Conservation (phyloP, 2,797 vertebrate genomes). For the Columba guinea region DNA sequence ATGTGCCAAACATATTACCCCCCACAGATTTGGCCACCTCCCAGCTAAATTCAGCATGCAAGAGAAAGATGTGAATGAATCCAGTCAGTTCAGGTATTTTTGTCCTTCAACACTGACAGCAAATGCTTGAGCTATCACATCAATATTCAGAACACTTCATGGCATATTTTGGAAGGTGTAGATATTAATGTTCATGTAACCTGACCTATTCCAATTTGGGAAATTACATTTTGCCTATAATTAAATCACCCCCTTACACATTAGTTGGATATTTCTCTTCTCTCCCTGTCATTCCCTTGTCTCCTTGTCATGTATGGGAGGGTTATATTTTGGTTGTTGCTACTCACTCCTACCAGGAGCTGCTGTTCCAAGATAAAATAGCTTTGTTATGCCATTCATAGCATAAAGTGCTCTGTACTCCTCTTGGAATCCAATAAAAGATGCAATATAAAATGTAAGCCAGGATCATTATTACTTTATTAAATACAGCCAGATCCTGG, state of each 20-base stretch:
- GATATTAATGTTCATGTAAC: slow-evolving; percentile 11
- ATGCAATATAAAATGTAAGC: slow-evolving; percentile 51
- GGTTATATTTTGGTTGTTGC: slow-evolving; percentile 26
- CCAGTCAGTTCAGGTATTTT: slow-evolving; percentile 47
- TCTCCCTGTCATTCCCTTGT: slow-evolving; percentile 45
- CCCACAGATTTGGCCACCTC: slow-evolving; percentile 27
- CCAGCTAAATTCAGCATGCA: slow-evolving; percentile 23
- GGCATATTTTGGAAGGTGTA: slow-evolving; percentile 40
- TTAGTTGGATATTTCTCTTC: slow-evolving; percentile 17
- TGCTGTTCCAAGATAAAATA: slow-evolving; percentile 55
- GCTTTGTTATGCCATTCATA: slow-evolving; percentile 55
- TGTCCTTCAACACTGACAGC: slow-evolving; percentile 29
- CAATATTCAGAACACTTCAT: slow-evolving; percentile 27
- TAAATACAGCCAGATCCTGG: slow-evolving; percentile 54
- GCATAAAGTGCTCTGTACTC: slow-evolving; percentile 26
- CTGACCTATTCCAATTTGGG: slow-evolving; percentile 52
- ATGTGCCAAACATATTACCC: slow-evolving; percentile 47
- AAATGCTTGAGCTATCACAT: slow-evolving; percentile 35
- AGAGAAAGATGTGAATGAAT: slow-evolving; percentile 31
- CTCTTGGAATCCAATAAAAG: slow-evolving; percentile 55
- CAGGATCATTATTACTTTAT: slow-evolving; percentile 58
- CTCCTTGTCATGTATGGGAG: slow-evolving; percentile 30
- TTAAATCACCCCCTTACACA: slow-evolving; percentile 15
- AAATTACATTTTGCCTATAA: slow-evolving; percentile 57
- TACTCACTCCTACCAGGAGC: slow-evolving; percentile 61